A percentile compares a stretch with the other conserved stretches of the same genome.
These are phyloP conservation scores for Pongo pygmaeus DNA, from an alignment of 2,113 vertebrate species.

Conservation along the genomic window DNA sequence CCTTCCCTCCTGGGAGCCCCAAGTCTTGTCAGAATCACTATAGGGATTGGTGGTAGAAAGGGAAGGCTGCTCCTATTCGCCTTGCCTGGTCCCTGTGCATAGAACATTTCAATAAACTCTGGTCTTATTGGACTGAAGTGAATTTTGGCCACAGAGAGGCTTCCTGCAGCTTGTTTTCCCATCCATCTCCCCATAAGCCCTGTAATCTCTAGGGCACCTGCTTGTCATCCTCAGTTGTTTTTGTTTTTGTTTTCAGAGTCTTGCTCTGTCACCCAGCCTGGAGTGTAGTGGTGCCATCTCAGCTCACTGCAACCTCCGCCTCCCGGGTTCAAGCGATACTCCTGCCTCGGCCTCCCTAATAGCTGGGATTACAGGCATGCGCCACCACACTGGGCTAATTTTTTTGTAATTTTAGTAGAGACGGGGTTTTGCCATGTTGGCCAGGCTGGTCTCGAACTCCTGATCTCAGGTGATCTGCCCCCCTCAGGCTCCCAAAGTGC, in stretches of 20 bases:
- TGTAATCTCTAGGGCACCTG: not conserved
- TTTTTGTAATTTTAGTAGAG: too few species aligned
- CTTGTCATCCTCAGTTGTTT: not conserved
- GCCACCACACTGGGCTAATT: too few species aligned
- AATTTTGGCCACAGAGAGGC: not conserved
- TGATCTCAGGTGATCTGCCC: too few species aligned
- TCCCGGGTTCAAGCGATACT: too few species aligned
- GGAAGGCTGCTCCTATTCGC: not conserved
- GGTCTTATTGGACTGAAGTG: not conserved
- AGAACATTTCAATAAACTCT: not conserved
- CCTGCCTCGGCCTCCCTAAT: too few species aligned
- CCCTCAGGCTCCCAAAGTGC: too few species aligned
- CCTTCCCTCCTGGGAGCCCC: not conserved
- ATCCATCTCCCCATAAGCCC: not conserved
- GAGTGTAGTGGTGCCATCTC: too few species aligned
- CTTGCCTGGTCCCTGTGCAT: not conserved
- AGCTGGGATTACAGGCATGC: too few species aligned
- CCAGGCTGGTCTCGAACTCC: too few species aligned
- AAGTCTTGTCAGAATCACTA: not conserved
- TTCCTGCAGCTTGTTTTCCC: not conserved
- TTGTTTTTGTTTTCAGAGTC: not conserved
- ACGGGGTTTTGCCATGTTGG: too few species aligned
- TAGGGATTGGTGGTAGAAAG: not conserved
- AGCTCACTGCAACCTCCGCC: too few species aligned
- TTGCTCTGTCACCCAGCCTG: too few species aligned